Conservation (phyloP, 2,888 invertebrate species). For the Cantharis rustica region DNA sequence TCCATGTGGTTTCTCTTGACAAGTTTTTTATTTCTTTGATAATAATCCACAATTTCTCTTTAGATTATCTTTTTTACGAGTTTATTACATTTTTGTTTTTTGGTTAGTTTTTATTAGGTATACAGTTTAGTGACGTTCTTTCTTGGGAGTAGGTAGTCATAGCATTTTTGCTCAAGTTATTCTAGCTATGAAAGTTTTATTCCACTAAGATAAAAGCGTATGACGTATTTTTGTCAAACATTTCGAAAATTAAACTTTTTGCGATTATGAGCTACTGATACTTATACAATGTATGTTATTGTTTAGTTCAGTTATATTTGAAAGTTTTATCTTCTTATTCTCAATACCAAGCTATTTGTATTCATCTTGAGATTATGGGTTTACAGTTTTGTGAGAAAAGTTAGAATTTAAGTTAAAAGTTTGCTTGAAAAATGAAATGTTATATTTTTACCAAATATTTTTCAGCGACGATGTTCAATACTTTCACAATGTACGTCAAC, state of each 20-base stretch:
- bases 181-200: not conserved
- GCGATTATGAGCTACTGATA: not conserved
- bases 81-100: not conserved
- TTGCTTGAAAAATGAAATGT: not conserved
- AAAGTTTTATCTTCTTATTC: not conserved
- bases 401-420: not conserved
- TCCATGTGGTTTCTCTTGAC: not conserved
- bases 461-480: not conserved
- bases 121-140: not conserved
- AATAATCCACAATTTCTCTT: not conserved
- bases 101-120: not conserved
- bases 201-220: not conserved
- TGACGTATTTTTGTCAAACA: not conserved
- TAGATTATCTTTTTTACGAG: not conserved
- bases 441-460: not conserved
- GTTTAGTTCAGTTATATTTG: not conserved
- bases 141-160: not conserved
- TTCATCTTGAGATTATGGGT: not conserved
- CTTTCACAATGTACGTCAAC: not conserved
- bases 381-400: not conserved
- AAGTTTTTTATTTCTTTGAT: not conserved
- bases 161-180: not conserved
- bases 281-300: not conserved
- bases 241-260: not conserved
- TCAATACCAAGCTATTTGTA: not conserved